phyloP scores from a whole-genome alignment of 2,888 invertebrate species.

The Rotaria socialis region DNA sequence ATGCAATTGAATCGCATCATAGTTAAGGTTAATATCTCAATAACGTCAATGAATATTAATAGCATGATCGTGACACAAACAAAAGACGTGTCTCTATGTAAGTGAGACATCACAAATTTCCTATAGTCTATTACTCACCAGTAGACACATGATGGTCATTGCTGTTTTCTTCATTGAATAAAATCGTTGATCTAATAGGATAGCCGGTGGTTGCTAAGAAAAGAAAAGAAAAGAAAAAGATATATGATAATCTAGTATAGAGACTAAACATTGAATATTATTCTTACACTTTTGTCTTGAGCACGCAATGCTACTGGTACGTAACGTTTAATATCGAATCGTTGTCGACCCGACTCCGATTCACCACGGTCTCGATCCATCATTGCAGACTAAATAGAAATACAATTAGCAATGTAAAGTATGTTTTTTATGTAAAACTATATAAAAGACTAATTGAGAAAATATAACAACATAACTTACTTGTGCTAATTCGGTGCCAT shows the following conservation, averaged over 20 bases:
- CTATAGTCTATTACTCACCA: not conserved
- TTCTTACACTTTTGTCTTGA: conserved; percentile 12
- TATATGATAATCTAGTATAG: too few relatives aligned
- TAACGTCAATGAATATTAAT: not conserved
- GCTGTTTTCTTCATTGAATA: conserved; percentile 36
- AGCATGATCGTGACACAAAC: not conserved
- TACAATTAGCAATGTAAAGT: not conserved
- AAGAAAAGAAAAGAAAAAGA: too few relatives aligned
- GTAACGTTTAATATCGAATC: not conserved
- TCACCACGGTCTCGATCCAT: not conserved
- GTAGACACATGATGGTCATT: conserved; percentile 22
- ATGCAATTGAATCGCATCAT: not conserved
- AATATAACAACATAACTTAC: not conserved
- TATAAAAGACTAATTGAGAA: not conserved
- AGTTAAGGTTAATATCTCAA: not conserved
- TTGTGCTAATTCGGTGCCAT: not conserved
- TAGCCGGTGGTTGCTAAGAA: not conserved
- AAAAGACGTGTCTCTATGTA: not conserved
- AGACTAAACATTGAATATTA: not conserved
- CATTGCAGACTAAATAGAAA: not conserved
- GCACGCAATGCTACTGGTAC: not conserved
- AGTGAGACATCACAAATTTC: not conserved
- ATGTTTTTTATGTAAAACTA: not conserved
- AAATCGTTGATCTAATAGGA: conserved; percentile 1
- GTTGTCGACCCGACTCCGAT: not conserved